Evolutionary conservation across 2,113 vertebrate genomes (phyloP), one percentile per base, ranked within the genome.

Genomic region (Oryctolagus cuniculus): DNA sequence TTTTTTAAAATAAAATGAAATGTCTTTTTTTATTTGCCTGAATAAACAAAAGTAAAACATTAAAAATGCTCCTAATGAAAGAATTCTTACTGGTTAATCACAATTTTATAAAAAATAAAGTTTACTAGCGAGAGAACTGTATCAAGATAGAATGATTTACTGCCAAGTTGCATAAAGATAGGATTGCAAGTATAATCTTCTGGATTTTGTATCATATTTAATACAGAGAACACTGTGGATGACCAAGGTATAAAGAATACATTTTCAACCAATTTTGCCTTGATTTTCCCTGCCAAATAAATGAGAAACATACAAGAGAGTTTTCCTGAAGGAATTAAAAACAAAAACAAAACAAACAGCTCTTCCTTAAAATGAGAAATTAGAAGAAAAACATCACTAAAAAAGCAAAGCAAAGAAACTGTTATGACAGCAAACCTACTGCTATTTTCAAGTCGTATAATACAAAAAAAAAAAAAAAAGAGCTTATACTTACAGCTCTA

Each of bases 61-160:
- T 63, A 15, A 74, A 85, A 80, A 53, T 34, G 24, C 21, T 34
- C 64, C 58, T 72, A 82, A 73, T 38, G 5, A 90, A 87, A 49
- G 63, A 16, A 74, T 63, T 82, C 38, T 3, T 79, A 69, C 0
- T 66, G 44, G n/a, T 80, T 86, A 91, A 82, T 11, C 89, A 44
- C 53, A 93, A 74, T 51, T 86, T 85, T 79, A 88, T 85, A 29
- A 72, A 79, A 89, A 87, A 89, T 34, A 69, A 89, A 92, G 11
- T 78, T 92, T 66, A 77, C 19, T 85, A 36, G 61, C 63, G 29
- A 90, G 55, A 3, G 13, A 93, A 94, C 44, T 25, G 78, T 90
- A 88, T 63, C 55, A 91, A 89, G 82, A 64, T 38, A 55, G 21
- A 94, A 80, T 44, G 58, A 21, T 74, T 87, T 77, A 84, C 63